A percentile compares a stretch with the other conserved stretches of the same genome.
These are phyloP conservation scores for Fabriciana adippe DNA, from an alignment of 2,888 invertebrate species.

Conservation along the genomic window DNA sequence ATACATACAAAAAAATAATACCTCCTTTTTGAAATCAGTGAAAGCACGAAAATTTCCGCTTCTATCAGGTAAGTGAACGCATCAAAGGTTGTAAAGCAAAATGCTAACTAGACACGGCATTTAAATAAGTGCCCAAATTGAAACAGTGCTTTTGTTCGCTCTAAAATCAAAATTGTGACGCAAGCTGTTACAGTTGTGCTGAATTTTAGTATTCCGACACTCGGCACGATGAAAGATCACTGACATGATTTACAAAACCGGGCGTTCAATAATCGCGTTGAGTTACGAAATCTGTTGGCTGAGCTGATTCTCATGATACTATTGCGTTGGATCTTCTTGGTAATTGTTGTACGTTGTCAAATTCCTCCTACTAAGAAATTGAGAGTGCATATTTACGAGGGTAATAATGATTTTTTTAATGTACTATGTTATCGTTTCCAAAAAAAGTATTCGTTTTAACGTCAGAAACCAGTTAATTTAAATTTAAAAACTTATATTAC, in stretches of 20 bases:
- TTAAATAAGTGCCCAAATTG: slow-evolving; percentile 19
- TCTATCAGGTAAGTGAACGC: background rate
- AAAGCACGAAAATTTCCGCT: too few relatives aligned
- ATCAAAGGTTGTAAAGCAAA: slow-evolving; percentile 9
- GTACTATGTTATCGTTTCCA: too few relatives aligned
- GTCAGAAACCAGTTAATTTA: too few relatives aligned
- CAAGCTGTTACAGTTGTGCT: slow-evolving; percentile 35
- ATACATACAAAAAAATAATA: too few relatives aligned
- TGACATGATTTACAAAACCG: slow-evolving; percentile 27
- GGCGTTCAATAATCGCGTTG: slow-evolving; percentile 16
- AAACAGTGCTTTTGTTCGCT: slow-evolving; percentile 12
- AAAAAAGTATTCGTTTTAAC: too few relatives aligned
- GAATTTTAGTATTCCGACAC: slow-evolving; percentile 32
- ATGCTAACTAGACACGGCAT: slow-evolving; percentile 20
- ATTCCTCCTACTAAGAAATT: background rate
- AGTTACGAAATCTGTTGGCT: slow-evolving; percentile 8
- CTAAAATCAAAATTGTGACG: slow-evolving; percentile 27
- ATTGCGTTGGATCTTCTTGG: too few relatives aligned
- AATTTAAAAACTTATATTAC: too few relatives aligned
- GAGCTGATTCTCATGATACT: background rate
- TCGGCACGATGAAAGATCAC: slow-evolving; percentile 32
- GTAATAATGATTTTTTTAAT: too few relatives aligned
- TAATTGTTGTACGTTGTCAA: background rate
- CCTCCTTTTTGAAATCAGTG: too few relatives aligned
- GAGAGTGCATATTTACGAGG: too few relatives aligned